Conservation (phyloP, 2,797 vertebrate species). For the Geotrypetes seraphini region DNA sequence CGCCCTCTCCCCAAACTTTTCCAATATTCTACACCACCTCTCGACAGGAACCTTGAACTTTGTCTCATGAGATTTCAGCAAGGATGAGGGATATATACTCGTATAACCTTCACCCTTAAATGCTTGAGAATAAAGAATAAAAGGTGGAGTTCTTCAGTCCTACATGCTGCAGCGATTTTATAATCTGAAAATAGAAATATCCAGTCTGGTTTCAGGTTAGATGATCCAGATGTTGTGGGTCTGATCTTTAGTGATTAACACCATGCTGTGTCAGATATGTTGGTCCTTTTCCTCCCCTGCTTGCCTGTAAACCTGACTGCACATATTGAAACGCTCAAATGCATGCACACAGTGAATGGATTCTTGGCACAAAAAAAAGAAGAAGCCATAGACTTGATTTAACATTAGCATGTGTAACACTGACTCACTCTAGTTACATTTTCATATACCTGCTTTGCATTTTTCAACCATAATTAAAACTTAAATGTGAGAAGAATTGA, state of each 20-base stretch:
- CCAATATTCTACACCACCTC: too few relatives aligned
- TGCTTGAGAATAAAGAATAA: too few relatives aligned
- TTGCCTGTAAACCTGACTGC: slow-evolving; percentile 33
- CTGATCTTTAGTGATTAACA: slow-evolving; percentile 20
- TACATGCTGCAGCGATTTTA: too few relatives aligned
- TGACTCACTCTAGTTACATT: slow-evolving; percentile 32
- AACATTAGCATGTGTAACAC: slow-evolving; percentile 24
- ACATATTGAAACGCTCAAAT: slow-evolving; percentile 19
- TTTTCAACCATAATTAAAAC: slow-evolving; percentile 39
- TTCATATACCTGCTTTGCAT: slow-evolving; percentile 35
- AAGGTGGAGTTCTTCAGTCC: too few relatives aligned
- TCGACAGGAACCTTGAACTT: too few relatives aligned
- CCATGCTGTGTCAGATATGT: slow-evolving; percentile 21
- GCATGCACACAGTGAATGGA: slow-evolving; percentile 35
- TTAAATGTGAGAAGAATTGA: slow-evolving; percentile 40
- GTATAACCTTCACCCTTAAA: too few relatives aligned
- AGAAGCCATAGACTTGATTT: slow-evolving; percentile 31
- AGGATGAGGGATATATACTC: too few relatives aligned
- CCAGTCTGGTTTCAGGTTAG: slow-evolving; percentile 6
- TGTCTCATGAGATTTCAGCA: too few relatives aligned
- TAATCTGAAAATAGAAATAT: background rate
- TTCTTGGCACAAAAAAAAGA: slow-evolving; percentile 29
- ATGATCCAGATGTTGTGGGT: slow-evolving; percentile 22
- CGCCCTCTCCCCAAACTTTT: too few relatives aligned
- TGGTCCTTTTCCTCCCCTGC: slow-evolving; percentile 38